Evolutionary conservation across 2,888 invertebrate species (phyloP), one percentile per base, ranked within the genome.

Genomic region (Luperina testacea): DNA sequence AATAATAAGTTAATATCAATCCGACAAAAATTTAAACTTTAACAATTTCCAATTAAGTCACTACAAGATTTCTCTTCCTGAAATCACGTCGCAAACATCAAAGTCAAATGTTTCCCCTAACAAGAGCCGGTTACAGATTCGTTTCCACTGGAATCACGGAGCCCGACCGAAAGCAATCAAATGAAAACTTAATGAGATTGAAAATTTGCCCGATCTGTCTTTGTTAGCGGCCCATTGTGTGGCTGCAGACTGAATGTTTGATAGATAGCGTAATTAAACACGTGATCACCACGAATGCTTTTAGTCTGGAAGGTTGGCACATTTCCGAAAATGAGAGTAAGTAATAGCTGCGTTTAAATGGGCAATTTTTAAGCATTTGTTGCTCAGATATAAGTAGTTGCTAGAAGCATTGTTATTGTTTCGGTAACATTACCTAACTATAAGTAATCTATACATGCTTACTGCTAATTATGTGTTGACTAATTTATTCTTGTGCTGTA

Each of bases 191-290:
- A 91, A 91, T 92, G 90, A 89, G 89, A 90, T 90, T 88, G 89
- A 90, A 92, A 90, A 92, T 91, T 88, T 85, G 78, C 82, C 84
- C 89, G 86, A 91, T 92, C 90, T 89, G 89, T 92, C 91, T 91
- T 91, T 90, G 90, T 90, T 91, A 89, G 85, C 83, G 81, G 87
- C 68, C 77, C 85, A 83, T 81, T 85, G 84, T 83, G 74, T 76
- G 81, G 80, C 69, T 78, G 63, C 81, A 78, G 78, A 70, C 82
- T 88, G 81, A 83, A 88, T 88, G 83, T 86, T 89, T 90, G 87
- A 90, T 88, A 84, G 80, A 88, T 81, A 53, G 70, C 71, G 78
- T 81, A 82, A 85, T 86, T 88, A 88, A 81, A 65, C 72, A 77
- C 71, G 72, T 77, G 76, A 71, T 72, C 70, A 65, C 74, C 27